phyloP scores from a whole-genome alignment of 2,888 invertebrate genomes.

The Hypomecis atomaria region DNA sequence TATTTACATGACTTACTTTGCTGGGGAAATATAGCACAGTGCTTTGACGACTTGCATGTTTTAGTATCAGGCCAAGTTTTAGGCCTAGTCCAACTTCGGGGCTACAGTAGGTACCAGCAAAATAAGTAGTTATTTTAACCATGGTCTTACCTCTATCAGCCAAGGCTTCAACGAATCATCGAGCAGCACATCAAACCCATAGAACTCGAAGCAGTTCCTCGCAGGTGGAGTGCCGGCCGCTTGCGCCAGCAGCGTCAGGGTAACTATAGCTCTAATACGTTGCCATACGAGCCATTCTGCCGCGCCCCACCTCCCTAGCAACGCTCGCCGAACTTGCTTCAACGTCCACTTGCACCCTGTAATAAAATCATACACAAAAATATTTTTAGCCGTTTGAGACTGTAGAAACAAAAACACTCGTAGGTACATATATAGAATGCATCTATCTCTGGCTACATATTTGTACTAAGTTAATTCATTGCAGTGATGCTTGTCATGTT shows the following conservation, averaged over 20 bases:
- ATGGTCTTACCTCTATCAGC: constrained; percentile 90
- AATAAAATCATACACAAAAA: constrained; percentile 20
- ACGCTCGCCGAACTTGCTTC: constrained; percentile 90
- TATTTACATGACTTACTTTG: too few relatives aligned
- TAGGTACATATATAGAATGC: too few relatives aligned
- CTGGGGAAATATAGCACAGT: too few relatives aligned
- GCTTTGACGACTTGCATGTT: too few relatives aligned
- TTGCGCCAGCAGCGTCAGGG: constrained; percentile 91
- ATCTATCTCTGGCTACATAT: too few relatives aligned
- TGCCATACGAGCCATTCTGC: constrained; percentile 93
- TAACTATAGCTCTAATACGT: constrained; percentile 89
- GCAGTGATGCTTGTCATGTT: too few relatives aligned
- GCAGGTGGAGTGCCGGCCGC: constrained; percentile 88
- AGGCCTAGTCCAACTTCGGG: too few relatives aligned
- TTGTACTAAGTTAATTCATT: too few relatives aligned
- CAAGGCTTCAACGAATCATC: constrained; percentile 94
- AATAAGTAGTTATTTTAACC: too few relatives aligned
- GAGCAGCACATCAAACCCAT: constrained; percentile 95
- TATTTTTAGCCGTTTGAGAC: neutral
- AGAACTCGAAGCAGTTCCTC: constrained; percentile 94
- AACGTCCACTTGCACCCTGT: constrained; percentile 94
- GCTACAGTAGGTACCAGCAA: too few relatives aligned
- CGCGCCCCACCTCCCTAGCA: constrained; percentile 86
- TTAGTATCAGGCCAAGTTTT: too few relatives aligned
- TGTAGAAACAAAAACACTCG: too few relatives aligned